These are phyloP conservation scores for Bovichtus diacanthus DNA, from an alignment of 2,797 vertebrate genomes.

Conservation along the genomic window DNA sequence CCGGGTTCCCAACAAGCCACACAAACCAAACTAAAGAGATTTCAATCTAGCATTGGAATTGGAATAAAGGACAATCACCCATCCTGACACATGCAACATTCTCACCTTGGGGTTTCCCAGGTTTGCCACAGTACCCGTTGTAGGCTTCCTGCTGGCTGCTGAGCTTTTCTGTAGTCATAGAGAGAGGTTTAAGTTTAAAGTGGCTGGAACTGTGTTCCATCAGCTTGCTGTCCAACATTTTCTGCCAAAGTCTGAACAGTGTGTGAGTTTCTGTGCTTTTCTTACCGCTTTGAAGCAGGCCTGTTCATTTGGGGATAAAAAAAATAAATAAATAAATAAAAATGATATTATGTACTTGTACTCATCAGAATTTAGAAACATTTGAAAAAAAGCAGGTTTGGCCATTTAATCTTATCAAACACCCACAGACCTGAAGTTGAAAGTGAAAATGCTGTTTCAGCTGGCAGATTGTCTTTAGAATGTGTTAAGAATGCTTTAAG, in stretches of 20 bases:
- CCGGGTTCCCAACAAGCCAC: background rate
- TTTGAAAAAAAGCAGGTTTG: background rate
- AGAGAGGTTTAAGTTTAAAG: background rate
- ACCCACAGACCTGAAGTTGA: background rate
- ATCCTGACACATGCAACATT: background rate
- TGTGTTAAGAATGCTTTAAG: background rate
- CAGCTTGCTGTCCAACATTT: background rate
- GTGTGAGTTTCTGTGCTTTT: background rate
- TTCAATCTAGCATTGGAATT: background rate
- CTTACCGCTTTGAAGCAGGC: background rate
- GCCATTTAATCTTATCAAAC: background rate
- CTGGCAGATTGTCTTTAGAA: background rate
- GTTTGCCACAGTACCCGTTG: background rate
- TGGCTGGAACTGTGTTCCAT: background rate
- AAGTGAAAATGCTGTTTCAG: background rate
- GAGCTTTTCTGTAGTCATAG: constrained; percentile 22
- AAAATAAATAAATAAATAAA: no score
- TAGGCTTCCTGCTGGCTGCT: constrained; percentile 32
- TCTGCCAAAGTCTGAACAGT: background rate
- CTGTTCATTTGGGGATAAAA: no score
- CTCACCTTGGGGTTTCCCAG: constrained; percentile 56
- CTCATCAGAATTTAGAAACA: no score
- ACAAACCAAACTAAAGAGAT: background rate
- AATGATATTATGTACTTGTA: no score
- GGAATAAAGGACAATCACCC: background rate